Evolutionary conservation across 1,140 invertebrate genomes (phyloP), one percentile per base, ranked within the genome.

Genomic region (Zophobas morio): DNA sequence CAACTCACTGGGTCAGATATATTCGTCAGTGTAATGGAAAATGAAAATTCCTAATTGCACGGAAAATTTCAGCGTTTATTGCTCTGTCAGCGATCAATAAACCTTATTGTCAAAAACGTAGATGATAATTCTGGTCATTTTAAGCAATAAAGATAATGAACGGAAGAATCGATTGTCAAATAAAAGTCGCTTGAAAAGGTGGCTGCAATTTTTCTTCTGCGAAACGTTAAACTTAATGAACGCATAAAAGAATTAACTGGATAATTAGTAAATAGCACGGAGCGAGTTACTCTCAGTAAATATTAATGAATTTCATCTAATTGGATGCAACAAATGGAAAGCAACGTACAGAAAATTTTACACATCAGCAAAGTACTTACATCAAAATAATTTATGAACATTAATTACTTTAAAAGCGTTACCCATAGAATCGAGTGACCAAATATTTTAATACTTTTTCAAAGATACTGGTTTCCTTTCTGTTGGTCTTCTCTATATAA

Each of bases 231-330:
- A 63, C 36, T 63, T 51, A 51, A 51, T 37, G 54, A 57, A 20
- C 4, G n/a, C 34, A 57, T 57, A 63, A 63, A 63, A 63, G 35
- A 63, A 63, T 63, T 63, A 66, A 66, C 37, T 47, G 60, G 2
- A 42, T 20, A 66, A 42, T 66, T 66, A 46, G 37, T 66, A 66
- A 66, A 66, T 66, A 42, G 42, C 60, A 66, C 6, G 60, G 33
- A 42, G 39, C 39, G 33, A 42, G 42, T 66, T 40, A 39, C 60
- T 8, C 33, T 42, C 60, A 66, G 40, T 66, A 66, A 66, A 42
- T 32, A 66, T 66, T 66, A 66, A 66, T 66, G 60, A 66, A 66
- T 66, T 66, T 66, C 39, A 63, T 37, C 60, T 66, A 20, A 20
- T 20, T 20, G 20, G 20, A 20, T 20, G 20, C 60, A 66, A 66